These are phyloP conservation scores for Hanleya hanleyi DNA, from an alignment of 2,888 invertebrate species.

Conservation along the genomic window DNA sequence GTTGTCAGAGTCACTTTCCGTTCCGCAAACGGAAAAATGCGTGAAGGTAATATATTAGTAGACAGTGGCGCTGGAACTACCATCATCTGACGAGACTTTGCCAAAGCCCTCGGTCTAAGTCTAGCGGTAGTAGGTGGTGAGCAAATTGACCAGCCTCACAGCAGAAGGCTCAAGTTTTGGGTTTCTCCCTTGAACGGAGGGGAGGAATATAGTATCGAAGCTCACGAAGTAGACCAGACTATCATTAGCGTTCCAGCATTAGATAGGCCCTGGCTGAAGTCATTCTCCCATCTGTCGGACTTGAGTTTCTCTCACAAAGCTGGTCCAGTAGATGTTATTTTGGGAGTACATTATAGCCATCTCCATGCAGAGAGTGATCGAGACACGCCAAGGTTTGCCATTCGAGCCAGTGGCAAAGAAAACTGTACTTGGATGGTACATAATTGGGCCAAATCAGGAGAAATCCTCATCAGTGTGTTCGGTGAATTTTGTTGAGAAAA, in stretches of 20 bases:
- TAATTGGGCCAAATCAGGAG: constrained; percentile 14
- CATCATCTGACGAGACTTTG: neutral
- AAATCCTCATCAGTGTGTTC: neutral
- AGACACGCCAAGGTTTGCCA: constrained; percentile 6
- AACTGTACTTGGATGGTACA: constrained; percentile 19
- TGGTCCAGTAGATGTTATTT: constrained; percentile 14
- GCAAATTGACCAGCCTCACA: neutral
- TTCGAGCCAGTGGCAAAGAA: constrained; percentile 17
- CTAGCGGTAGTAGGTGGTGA: neutral
- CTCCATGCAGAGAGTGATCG: constrained; percentile 14
- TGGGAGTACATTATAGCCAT: constrained; percentile 24
- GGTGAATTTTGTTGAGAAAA: constrained; percentile 15
- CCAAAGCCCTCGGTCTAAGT: neutral
- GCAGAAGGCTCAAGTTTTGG: neutral
- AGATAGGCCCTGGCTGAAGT: constrained; percentile 8
- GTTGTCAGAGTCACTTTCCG: constrained; percentile 4
- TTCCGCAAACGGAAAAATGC: neutral
- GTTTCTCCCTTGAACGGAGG: neutral
- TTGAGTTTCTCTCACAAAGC: constrained; percentile 8
- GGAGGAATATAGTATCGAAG: neutral
- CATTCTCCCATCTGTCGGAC: neutral
- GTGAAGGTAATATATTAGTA: neutral
- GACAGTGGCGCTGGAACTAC: neutral
- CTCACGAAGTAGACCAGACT: constrained; percentile 1
- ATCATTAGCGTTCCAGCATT: constrained; percentile 10